Conservation (phyloP, 2,888 invertebrate species). For the Microctonus aethiopoides region DNA sequence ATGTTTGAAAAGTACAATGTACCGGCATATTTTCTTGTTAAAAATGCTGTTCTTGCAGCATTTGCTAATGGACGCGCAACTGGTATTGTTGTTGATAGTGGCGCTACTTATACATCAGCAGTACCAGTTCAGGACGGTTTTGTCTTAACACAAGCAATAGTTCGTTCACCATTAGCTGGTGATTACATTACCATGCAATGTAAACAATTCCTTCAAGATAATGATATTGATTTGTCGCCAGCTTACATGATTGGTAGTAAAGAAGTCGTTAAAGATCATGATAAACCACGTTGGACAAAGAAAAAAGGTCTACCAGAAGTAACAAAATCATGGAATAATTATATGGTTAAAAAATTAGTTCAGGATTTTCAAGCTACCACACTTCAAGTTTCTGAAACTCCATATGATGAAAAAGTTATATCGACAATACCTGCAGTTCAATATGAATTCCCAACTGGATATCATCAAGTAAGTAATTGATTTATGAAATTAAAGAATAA, state of each 20-base stretch:
- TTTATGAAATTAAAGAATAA: background rate
- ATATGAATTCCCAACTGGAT: conserved; percentile 98
- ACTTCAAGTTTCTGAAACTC: conserved; percentile 88
- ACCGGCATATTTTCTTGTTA: conserved; percentile 97
- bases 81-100: conserved; percentile 92
- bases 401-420: conserved; percentile 89
- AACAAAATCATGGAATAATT: conserved; percentile 92
- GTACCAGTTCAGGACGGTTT: conserved; percentile 98
- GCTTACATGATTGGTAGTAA: conserved; percentile 81
- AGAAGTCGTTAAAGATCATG: conserved; percentile 91
- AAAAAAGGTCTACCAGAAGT: conserved; percentile 82
- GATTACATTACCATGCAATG: conserved; percentile 90
- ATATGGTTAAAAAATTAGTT: conserved; percentile 89
- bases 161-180: conserved; percentile 95
- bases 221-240: conserved; percentile 80
- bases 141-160: conserved; percentile 93
- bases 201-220: conserved; percentile 74
- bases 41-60: conserved; percentile 97
- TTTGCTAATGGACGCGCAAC: conserved; percentile 95
- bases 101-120: conserved; percentile 97
- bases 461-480: conserved; percentile 75
- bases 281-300: conserved; percentile 85
- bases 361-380: conserved; percentile 79
- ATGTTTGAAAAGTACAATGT: conserved; percentile 99
- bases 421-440: conserved; percentile 90